Evolutionary conservation across 2,797 vertebrate species (phyloP).

Genomic region (Pachyuromys duprasi): DNA sequence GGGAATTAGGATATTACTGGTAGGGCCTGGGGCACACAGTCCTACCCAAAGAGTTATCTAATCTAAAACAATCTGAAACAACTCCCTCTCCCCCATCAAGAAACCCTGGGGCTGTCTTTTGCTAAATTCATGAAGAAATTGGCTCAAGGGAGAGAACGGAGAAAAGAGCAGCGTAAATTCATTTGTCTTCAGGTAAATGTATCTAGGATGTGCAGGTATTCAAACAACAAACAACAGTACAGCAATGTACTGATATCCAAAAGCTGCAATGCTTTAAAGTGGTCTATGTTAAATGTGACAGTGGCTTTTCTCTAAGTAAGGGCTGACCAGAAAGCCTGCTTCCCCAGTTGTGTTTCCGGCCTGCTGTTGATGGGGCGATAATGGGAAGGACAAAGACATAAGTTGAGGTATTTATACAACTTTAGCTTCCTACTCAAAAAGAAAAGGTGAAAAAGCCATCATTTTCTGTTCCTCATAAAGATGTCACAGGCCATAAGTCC

Average conservation of each 20-base stretch:
- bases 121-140: background rate
- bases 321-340: background rate
- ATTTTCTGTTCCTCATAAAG: background rate
- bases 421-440: background rate
- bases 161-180: background rate
- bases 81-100: background rate
- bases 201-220: background rate
- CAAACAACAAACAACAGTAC: background rate
- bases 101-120: background rate
- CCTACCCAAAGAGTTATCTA: background rate
- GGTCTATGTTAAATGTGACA: background rate
- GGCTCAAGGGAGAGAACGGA: background rate
- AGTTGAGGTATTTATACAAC: background rate
- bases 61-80: background rate
- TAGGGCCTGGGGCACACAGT: background rate
- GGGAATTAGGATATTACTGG: background rate
- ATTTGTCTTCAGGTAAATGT: background rate
- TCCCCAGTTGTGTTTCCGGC: background rate
- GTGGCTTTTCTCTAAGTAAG: background rate
- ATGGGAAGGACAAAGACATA: background rate
- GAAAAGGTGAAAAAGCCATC: background rate
- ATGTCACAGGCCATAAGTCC: background rate
- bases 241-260: slow-evolving; percentile 9
- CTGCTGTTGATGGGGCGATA: background rate
- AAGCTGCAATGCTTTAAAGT: background rate